phyloP scores from a whole-genome alignment of 2,888 invertebrate species.

The Tetranychus piercei region DNA sequence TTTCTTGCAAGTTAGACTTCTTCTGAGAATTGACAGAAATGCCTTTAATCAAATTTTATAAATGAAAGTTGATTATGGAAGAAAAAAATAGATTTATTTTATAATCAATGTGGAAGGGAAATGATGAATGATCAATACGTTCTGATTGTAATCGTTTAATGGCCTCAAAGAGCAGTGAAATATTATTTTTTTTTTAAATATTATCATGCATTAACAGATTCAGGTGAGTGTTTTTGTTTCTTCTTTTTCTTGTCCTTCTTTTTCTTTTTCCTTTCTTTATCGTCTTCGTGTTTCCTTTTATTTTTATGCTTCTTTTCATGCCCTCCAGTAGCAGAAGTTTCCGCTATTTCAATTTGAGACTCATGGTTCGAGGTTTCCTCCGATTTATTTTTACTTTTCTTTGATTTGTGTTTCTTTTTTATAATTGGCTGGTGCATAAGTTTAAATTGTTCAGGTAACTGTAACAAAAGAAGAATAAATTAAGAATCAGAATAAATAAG shows the following conservation, averaged over 20 bases:
- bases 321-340: background rate
- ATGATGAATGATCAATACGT: too few species aligned
- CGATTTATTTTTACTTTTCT: conserved; percentile 44
- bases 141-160: too few species aligned
- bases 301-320: conserved; percentile 91
- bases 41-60: too few species aligned
- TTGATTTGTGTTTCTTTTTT: conserved; percentile 83
- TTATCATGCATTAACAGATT: background rate
- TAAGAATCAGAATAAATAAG: too few species aligned
- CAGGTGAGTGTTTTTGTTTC: background rate
- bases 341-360: conserved; percentile 15
- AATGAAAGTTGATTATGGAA: too few species aligned
- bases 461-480: conserved; percentile 3
- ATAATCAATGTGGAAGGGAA: too few species aligned
- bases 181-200: too few species aligned
- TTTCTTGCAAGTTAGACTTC: too few species aligned
- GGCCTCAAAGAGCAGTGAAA: too few species aligned
- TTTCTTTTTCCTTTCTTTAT: conserved; percentile 75
- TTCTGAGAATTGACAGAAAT: too few species aligned
- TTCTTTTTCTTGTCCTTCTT: conserved; percentile 89
- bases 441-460: conserved; percentile 83
- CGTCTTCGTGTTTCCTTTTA: conserved; percentile 77
- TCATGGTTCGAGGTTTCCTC: conserved; percentile 29
- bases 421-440: conserved; percentile 76
- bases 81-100: too few species aligned